A percentile compares a stretch with the other conserved stretches of the same genome.
Conservation (phyloP, 2,888 invertebrate genomes). For the Steinernema scapterisci region DNA sequence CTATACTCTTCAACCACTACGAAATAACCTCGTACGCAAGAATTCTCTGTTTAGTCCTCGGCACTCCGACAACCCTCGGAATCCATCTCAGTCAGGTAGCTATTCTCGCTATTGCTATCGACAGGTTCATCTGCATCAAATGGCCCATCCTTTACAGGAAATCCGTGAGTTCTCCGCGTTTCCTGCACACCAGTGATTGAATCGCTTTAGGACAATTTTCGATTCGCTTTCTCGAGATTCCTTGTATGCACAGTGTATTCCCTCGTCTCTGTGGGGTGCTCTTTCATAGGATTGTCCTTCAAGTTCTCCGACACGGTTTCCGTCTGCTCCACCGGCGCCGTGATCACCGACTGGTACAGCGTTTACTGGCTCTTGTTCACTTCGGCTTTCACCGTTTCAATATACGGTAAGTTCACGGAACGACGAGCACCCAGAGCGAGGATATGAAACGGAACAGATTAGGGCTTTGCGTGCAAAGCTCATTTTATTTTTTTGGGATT, state of each 20-base stretch:
- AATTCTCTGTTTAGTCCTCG: not conserved
- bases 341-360: conserved; percentile 15
- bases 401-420: not conserved
- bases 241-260: conserved; percentile 13
- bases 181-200: too few relatives aligned
- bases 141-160: not conserved
- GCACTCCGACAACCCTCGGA: not conserved
- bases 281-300: conserved; percentile 5
- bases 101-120: not conserved
- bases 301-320: not conserved
- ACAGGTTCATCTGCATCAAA: not conserved
- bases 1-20: not conserved
- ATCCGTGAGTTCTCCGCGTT: too few relatives aligned
- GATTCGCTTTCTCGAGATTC: conserved; percentile 10
- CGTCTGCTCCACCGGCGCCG: conserved; percentile 18
- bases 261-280: not conserved
- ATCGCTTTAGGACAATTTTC: not conserved
- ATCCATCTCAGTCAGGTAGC: conserved; percentile 13
- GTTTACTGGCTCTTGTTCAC: conserved; percentile 23
- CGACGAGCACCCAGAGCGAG: too few relatives aligned
- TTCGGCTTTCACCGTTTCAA: conserved; percentile 2
- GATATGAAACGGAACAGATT: too few relatives aligned
- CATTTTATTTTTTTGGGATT: too few relatives aligned
- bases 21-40: not conserved
- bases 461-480: too few relatives aligned